These are phyloP conservation scores for Heliconius melpomene DNA, from an alignment of 1,140 invertebrate species.

Conservation along the genomic window DNA sequence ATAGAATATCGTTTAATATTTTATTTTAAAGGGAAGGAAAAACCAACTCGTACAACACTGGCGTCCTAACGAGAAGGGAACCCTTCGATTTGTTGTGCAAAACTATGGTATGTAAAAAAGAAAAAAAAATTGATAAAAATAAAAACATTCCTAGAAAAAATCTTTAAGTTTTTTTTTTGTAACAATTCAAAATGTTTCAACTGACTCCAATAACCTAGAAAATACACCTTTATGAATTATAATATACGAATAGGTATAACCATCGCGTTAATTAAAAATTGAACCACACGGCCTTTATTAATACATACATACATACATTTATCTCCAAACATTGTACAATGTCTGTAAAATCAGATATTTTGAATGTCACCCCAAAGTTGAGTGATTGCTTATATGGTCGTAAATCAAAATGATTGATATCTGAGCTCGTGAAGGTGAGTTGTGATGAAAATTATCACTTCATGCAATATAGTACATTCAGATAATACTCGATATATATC, in stretches of 20 bases:
- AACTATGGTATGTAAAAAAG: no score
- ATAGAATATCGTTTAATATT: no score
- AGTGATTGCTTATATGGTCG: constrained; percentile 2
- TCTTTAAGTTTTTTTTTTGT: no score
- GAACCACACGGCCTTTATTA: background rate
- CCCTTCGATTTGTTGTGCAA: no score
- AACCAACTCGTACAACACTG: no score
- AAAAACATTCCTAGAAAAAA: no score
- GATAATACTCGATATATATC: background rate
- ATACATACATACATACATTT: background rate
- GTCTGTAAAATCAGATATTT: background rate
- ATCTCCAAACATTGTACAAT: background rate
- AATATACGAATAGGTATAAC: background rate
- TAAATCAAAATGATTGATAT: background rate
- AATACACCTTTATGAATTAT: no score
- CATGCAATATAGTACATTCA: background rate
- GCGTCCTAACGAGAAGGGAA: no score
- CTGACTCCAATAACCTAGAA: no score
- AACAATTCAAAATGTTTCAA: no score
- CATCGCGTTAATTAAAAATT: background rate
- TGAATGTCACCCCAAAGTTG: background rate
- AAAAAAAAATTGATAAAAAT: no score
- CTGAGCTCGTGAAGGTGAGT: background rate
- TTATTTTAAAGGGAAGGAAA: no score
- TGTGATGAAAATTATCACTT: constrained; percentile 4